Evolutionary conservation across 2,888 invertebrate genomes (phyloP).

Genomic region (Teleiodes luculella): DNA sequence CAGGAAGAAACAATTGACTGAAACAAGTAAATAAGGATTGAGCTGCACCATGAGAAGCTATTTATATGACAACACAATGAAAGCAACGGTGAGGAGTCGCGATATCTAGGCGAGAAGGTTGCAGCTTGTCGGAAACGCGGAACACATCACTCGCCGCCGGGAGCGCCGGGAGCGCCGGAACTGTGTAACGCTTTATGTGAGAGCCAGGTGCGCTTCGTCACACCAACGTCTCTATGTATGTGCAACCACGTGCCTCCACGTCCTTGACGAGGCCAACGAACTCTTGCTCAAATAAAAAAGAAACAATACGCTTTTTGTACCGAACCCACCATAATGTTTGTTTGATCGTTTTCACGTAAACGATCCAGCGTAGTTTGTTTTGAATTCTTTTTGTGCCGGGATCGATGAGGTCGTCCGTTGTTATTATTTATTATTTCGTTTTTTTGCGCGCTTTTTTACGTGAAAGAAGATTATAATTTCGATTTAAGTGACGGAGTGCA

Average conservation of each 20-base stretch:
- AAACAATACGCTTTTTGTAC: slow-evolving; percentile 58
- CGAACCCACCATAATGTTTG: slow-evolving; percentile 63
- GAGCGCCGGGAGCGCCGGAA: neutral
- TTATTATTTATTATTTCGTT: slow-evolving; percentile 45
- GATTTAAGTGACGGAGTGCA: neutral
- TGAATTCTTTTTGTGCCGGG: slow-evolving; percentile 41
- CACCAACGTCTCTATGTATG: slow-evolving; percentile 47
- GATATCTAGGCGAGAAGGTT: neutral
- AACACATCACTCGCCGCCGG: neutral
- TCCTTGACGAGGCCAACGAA: slow-evolving; percentile 71
- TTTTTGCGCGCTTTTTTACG: neutral
- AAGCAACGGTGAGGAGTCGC: too few relatives aligned
- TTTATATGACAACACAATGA: too few relatives aligned
- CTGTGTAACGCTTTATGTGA: slow-evolving; percentile 3
- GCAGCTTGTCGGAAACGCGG: neutral
- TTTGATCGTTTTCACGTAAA: slow-evolving; percentile 72
- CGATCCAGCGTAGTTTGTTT: slow-evolving; percentile 51
- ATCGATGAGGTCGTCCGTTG: slow-evolving; percentile 50
- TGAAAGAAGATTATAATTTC: neutral
- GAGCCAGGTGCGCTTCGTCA: slow-evolving; percentile 35
- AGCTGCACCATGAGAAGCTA: too few relatives aligned
- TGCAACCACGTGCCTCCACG: slow-evolving; percentile 65
- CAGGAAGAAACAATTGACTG: too few relatives aligned
- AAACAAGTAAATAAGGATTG: too few relatives aligned
- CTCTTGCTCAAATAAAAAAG: slow-evolving; percentile 44